Conservation (phyloP, 2,888 invertebrate genomes). For the Formica aserva region DNA sequence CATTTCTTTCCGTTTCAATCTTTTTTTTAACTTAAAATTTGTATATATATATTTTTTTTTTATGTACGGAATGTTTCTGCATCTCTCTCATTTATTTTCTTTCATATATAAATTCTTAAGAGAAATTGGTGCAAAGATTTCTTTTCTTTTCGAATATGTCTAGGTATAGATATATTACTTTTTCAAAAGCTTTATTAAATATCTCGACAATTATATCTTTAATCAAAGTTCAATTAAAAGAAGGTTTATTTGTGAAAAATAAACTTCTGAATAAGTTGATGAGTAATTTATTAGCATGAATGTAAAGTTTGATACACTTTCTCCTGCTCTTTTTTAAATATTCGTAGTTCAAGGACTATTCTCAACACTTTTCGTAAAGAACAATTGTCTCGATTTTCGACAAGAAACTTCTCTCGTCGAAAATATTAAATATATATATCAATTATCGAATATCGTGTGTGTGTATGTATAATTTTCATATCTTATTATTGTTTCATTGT, state of each 20-base stretch:
- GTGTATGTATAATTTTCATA: not conserved
- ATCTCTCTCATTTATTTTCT: not conserved
- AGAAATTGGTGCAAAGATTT: not conserved
- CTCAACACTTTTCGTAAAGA: not conserved
- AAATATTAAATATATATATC: not conserved
- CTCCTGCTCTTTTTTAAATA: not conserved
- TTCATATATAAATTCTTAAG: not conserved
- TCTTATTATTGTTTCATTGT: not conserved
- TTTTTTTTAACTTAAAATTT: not conserved
- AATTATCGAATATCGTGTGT: not conserved
- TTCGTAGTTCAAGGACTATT: not conserved
- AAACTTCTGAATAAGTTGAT: not conserved
- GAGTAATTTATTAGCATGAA: not conserved
- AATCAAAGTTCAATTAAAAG: not conserved
- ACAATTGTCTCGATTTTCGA: not conserved
- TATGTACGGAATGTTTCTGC: not conserved
- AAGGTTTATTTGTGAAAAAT: not conserved
- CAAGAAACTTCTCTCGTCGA: not conserved
- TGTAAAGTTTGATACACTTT: not conserved
- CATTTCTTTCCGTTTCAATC: not conserved
- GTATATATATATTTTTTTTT: not conserved
- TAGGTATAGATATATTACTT: not conserved
- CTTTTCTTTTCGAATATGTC: not conserved
- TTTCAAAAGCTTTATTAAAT: not conserved
- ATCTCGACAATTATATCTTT: not conserved